Base-by-base conservation (phyloP, 2,113 vertebrate species). In the Macaca nemestrina region DNA sequence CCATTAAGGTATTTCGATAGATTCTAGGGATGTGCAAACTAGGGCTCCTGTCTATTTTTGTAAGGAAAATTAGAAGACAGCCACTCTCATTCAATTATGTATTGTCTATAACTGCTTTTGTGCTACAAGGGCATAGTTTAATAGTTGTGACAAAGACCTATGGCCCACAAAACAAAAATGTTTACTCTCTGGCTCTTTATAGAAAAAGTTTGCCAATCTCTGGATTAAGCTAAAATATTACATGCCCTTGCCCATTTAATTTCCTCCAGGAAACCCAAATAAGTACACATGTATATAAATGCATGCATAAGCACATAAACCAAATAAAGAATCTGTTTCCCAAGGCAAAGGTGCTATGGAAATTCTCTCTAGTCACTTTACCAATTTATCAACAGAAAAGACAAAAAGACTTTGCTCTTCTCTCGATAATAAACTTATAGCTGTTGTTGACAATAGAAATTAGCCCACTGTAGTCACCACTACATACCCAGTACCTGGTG, bases 211-310 rank as follows among this genome's bases (percentile, higher is more conserved):
- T 88, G 32, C 55, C 1, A 11, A 14, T 6, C 7, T 67, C 17
- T 96, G 59, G 25, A 38, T 94, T 75, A 91, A 91, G 61, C 61
- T 80, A 68, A 94, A 61, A 27, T 94, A 86, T 80, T 64, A 92
- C 22, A 86, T 85, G 45, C 6, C 40, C 38, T 72, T 72, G 20
- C 35, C 23, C 48, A 86, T 87, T 96, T 86, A 68, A 88, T 96
- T 91, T 76, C 52, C 67, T 11, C n/a, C 30, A 35, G 45, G 27
- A 64, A 95, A 93, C 52, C 3, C 81, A 95, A 93, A 93, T 73
- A 64, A 50, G 25, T 64, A 40, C 8, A 52, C 38, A 70, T 5
- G 25, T 40, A 13, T 23, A 43, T 68, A 75, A 86, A 68, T 61
- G 4, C 14, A 78, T 40, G 43, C 40, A 85, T 67, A 83, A 88